Evolutionary conservation across 2,888 invertebrate species (phyloP).

Genomic region (Pseudolycoriella hygida): DNA sequence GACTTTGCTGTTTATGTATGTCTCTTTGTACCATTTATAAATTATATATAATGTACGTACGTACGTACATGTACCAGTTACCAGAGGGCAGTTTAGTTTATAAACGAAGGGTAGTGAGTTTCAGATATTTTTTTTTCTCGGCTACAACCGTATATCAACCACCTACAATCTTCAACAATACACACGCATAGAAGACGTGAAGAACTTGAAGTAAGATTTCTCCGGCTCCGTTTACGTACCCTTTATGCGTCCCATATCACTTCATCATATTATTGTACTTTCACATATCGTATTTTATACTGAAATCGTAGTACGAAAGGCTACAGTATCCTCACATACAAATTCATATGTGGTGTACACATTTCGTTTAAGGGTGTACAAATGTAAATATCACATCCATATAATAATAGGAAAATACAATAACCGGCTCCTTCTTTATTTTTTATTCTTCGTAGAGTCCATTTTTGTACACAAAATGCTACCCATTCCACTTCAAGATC

Average conservation of each 20-base stretch:
- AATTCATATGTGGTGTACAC: not conserved
- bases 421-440: not conserved
- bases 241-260: too few relatives aligned
- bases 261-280: too few relatives aligned
- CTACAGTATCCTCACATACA: not conserved
- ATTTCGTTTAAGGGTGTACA: not conserved
- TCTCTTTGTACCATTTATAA: not conserved
- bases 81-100: constrained; percentile 1
- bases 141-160: too few relatives aligned
- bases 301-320: too few relatives aligned
- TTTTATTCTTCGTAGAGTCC: not conserved
- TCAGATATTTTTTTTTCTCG: too few relatives aligned
- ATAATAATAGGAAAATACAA: not conserved
- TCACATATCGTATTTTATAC: too few relatives aligned
- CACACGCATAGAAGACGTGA: too few relatives aligned
- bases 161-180: too few relatives aligned
- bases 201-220: not conserved
- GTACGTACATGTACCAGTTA: not conserved
- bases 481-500: too few relatives aligned
- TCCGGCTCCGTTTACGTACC: too few relatives aligned
- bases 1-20: too few relatives aligned
- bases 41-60: not conserved
- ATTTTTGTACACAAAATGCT: not conserved
- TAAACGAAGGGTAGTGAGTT: not conserved
- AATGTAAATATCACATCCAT: not conserved